Percentiles rank a stretch among this genome's conserved stretches.
Evolutionary conservation across 2,888 invertebrate genomes (phyloP).

Genomic region (Hyppa rectilinea): DNA sequence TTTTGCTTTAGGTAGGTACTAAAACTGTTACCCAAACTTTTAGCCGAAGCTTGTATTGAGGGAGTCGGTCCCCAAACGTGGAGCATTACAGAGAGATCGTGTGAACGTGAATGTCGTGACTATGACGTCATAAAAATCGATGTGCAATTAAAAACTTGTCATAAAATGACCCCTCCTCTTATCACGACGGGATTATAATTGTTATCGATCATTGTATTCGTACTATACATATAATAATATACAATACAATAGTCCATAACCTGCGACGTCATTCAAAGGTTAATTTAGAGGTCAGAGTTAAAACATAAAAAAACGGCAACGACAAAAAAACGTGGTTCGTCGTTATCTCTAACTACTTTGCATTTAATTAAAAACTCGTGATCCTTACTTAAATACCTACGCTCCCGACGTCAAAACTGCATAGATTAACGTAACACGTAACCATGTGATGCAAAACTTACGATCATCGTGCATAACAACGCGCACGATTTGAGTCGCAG

Average conservation of each 20-base stretch:
- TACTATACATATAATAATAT: not conserved
- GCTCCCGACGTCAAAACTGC: slow-evolving; percentile 28
- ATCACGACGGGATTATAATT: not conserved
- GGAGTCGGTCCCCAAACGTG: too few species aligned
- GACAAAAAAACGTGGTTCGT: not conserved
- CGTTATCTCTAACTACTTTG: slow-evolving; percentile 11
- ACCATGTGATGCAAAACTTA: slow-evolving; percentile 36
- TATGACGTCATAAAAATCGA: too few species aligned
- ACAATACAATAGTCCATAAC: not conserved
- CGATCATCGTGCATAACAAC: slow-evolving; percentile 15
- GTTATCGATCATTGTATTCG: not conserved
- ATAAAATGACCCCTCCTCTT: not conserved
- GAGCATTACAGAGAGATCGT: too few species aligned
- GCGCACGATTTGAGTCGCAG: slow-evolving; percentile 23
- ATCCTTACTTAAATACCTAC: slow-evolving; percentile 32
- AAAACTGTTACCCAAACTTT: too few species aligned
- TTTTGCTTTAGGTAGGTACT: too few species aligned
- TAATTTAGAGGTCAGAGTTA: not conserved
- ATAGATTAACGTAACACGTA: too few species aligned
- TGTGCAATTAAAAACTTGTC: too few species aligned
- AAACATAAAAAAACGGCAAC: slow-evolving; percentile 4
- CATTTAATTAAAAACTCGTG: slow-evolving; percentile 36
- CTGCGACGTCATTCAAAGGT: not conserved
- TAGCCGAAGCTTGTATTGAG: too few species aligned
- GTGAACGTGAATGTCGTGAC: too few species aligned